Conservation (phyloP, 2,888 invertebrate species). For the Sarcophaga subvicina region DNA sequence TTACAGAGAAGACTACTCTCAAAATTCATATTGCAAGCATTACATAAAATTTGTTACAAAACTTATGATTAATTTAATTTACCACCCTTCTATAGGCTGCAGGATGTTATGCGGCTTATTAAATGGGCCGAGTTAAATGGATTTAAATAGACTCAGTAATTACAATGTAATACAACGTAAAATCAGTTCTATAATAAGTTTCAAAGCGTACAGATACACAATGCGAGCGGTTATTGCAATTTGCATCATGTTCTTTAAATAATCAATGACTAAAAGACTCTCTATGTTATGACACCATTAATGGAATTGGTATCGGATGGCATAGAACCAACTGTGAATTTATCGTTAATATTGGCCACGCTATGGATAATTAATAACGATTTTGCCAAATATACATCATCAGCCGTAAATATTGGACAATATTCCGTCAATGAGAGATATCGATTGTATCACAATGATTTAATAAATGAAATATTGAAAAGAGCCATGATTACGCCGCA, state of each 20-base stretch:
- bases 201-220: constrained; percentile 17
- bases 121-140: constrained; percentile 21
- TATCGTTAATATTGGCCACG: constrained; percentile 75
- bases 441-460: constrained; percentile 73
- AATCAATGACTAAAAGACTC: not conserved
- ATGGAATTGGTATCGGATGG: constrained; percentile 40
- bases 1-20: too few species aligned
- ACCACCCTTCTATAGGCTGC: not conserved
- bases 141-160: constrained; percentile 3
- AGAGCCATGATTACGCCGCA: constrained; percentile 48
- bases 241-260: not conserved
- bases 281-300: constrained; percentile 41
- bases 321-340: constrained; percentile 70
- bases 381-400: constrained; percentile 72
- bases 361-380: constrained; percentile 77
- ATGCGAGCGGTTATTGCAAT: not conserved
- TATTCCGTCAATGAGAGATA: constrained; percentile 71
- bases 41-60: not conserved
- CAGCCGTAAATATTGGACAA: constrained; percentile 73
- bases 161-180: constrained; percentile 2
- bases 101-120: not conserved
- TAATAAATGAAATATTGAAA: constrained; percentile 71
- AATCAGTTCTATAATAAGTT: constrained; percentile 27
- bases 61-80: not conserved
- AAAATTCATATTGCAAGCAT: too few species aligned